These are phyloP conservation scores for Drosophila suboccidentalis DNA, from an alignment of 2,888 invertebrate genomes.

Conservation along the genomic window DNA sequence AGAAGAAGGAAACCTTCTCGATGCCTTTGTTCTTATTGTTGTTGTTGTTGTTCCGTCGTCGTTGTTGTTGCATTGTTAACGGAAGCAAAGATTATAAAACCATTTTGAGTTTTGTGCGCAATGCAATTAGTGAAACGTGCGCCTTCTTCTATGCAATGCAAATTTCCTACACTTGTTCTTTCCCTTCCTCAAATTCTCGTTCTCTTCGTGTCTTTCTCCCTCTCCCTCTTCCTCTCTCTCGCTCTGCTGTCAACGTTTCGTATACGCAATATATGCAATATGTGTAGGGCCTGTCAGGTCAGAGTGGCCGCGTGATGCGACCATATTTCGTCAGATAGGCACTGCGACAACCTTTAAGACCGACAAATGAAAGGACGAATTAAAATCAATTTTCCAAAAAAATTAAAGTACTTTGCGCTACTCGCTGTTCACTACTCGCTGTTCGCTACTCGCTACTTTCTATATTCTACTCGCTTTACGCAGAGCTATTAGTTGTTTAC, in stretches of 20 bases:
- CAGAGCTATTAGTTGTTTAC: neutral
- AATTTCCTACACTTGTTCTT: slow-evolving; percentile 25
- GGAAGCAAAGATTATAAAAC: slow-evolving; percentile 77
- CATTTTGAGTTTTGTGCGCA: slow-evolving; percentile 68
- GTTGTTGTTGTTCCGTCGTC: slow-evolving; percentile 4
- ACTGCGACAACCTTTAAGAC: neutral
- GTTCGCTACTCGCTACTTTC: neutral
- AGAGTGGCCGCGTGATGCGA: slow-evolving; percentile 2
- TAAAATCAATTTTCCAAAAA: neutral
- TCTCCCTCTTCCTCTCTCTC: neutral
- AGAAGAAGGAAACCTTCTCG: slow-evolving; percentile 21
- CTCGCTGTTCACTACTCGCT: neutral
- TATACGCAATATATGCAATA: slow-evolving; percentile 12
- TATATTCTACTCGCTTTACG: neutral
- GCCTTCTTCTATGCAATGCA: slow-evolving; percentile 33
- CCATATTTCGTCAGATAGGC: neutral
- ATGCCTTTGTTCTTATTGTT: slow-evolving; percentile 5
- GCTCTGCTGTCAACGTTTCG: slow-evolving; percentile 30
- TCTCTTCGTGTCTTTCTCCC: neutral
- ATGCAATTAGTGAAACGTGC: slow-evolving; percentile 67
- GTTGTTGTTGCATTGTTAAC: slow-evolving; percentile 56
- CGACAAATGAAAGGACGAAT: slow-evolving; percentile 1
- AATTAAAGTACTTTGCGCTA: neutral
- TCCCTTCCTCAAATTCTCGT: neutral
- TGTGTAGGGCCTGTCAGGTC: slow-evolving; percentile 1